Conservation (phyloP, 2,888 invertebrate species). For the Erebia epiphron region DNA sequence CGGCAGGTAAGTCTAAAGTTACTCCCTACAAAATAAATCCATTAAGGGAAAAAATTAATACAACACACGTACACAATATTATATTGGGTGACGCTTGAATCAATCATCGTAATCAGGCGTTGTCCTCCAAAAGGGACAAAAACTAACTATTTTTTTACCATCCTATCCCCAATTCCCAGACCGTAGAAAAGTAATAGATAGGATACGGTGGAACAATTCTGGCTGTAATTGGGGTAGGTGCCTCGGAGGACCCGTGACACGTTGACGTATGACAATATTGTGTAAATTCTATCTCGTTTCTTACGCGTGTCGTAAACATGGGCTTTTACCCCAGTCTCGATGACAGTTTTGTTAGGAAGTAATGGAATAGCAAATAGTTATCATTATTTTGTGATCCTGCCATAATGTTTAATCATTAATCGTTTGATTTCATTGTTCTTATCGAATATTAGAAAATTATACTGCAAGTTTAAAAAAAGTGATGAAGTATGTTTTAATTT, state of each 20-base stretch:
- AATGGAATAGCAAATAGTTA: slow-evolving; percentile 23
- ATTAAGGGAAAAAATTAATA: slow-evolving; percentile 27
- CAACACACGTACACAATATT: slow-evolving; percentile 29
- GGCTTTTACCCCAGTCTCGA: slow-evolving; percentile 19
- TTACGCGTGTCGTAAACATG: slow-evolving; percentile 26
- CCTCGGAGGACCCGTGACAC: slow-evolving; percentile 65
- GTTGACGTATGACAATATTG: slow-evolving; percentile 75
- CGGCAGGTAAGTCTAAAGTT: background rate
- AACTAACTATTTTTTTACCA: slow-evolving; percentile 64
- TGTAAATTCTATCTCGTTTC: slow-evolving; percentile 65
- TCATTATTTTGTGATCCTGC: slow-evolving; percentile 1
- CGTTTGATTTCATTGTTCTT: background rate
- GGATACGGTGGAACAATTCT: slow-evolving; percentile 69
- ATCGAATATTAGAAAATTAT: too few relatives aligned
- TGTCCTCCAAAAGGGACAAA: slow-evolving; percentile 35
- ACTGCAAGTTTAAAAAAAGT: too few relatives aligned
- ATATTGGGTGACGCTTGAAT: slow-evolving; percentile 39
- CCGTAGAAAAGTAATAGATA: slow-evolving; percentile 70
- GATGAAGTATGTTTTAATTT: too few relatives aligned
- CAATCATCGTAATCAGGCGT: slow-evolving; percentile 66
- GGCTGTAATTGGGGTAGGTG: slow-evolving; percentile 72
- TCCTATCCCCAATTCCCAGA: slow-evolving; percentile 62
- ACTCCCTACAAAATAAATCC: background rate
- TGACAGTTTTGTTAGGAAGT: slow-evolving; percentile 13
- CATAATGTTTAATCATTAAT: background rate